Evolutionary conservation across 2,113 vertebrate species (phyloP).

Genomic region (Gallinago jamesoni): DNA sequence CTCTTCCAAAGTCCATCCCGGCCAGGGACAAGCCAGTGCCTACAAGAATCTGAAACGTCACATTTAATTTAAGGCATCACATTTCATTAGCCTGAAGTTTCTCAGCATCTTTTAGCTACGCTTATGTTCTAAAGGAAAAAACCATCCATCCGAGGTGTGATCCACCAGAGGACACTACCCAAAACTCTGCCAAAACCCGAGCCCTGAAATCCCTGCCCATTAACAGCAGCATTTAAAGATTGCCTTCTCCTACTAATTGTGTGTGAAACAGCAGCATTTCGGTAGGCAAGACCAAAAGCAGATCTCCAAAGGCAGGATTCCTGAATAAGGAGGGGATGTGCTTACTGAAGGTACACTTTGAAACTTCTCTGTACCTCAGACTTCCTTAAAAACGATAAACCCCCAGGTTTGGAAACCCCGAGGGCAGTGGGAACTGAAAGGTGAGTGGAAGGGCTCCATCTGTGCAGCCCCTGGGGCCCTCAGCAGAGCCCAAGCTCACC

Average conservation of each 20-base stretch:
- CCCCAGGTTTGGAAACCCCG: not conserved
- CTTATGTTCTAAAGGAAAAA: not conserved
- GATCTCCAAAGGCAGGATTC: not conserved
- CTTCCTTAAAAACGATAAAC: not conserved
- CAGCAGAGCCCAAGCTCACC: not conserved
- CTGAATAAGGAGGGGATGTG: not conserved
- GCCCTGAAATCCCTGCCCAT: not conserved
- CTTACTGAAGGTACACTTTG: not conserved
- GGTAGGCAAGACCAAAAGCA: not conserved
- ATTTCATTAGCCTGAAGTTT: not conserved
- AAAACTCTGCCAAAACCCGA: not conserved
- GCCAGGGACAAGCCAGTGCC: not conserved
- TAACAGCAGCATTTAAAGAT: not conserved
- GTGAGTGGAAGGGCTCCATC: not conserved
- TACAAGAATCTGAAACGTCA: not conserved
- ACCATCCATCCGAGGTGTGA: not conserved
- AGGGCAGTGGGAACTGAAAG: not conserved
- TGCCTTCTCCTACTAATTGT: not conserved
- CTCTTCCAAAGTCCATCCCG: not conserved
- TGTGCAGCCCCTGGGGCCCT: not conserved
- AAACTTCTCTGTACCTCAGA: not conserved
- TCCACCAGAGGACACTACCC: not conserved
- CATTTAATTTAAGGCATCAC: not conserved
- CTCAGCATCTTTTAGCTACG: not conserved
- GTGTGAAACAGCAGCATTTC: not conserved